Conservation (phyloP, 2,797 vertebrate genomes). For the Pelochelys cantorii region DNA sequence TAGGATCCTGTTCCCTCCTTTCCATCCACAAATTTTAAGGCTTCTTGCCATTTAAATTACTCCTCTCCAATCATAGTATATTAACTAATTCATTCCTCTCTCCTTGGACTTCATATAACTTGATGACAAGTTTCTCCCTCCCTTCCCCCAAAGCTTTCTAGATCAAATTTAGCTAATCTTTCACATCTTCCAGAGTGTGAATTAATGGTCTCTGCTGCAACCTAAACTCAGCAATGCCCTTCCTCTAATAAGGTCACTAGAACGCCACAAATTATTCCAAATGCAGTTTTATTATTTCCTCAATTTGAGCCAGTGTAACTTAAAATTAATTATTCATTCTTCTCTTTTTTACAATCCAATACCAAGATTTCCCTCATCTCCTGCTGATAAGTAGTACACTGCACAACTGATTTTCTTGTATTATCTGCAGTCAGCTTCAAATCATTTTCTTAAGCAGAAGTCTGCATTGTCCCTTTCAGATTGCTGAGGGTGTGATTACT, state of each 20-base stretch:
- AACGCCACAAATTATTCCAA: constrained; percentile 27
- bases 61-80: constrained; percentile 36
- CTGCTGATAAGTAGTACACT: neutral
- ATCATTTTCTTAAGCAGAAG: neutral
- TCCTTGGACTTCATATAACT: constrained; percentile 7
- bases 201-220: constrained; percentile 32
- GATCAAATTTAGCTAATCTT: constrained; percentile 49
- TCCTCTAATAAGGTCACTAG: constrained; percentile 43
- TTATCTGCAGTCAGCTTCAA: neutral
- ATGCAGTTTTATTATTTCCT: constrained; percentile 40
- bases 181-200: constrained; percentile 31
- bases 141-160: neutral
- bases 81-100: neutral
- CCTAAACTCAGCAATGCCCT: constrained; percentile 34
- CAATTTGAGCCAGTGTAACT: constrained; percentile 6
- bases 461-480: neutral
- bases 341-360: neutral
- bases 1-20: constrained; percentile 22
- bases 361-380: neutral
- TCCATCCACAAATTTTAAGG: neutral
- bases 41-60: constrained; percentile 45
- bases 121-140: neutral
- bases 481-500: neutral
- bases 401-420: neutral
- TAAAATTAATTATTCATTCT: neutral